These are phyloP conservation scores for Phengaris arion DNA, from an alignment of 2,888 invertebrate species.

Conservation along the genomic window DNA sequence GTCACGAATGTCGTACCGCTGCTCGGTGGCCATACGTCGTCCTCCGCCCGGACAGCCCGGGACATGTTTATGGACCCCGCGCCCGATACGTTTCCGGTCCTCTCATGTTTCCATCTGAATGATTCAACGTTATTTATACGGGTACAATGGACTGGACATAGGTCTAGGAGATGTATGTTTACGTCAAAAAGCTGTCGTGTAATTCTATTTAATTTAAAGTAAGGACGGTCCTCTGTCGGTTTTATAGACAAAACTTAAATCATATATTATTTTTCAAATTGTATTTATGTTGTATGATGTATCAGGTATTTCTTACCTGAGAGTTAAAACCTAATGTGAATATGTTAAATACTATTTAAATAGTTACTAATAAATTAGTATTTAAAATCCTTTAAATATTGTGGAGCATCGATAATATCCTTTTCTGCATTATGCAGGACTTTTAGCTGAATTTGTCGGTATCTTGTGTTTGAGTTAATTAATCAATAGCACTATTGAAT, in stretches of 20 bases:
- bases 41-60: constrained; percentile 16
- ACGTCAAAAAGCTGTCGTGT: constrained; percentile 21
- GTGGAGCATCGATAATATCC: no score
- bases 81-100: constrained; percentile 36
- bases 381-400: no score
- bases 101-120: constrained; percentile 29
- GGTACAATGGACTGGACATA: constrained; percentile 13
- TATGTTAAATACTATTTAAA: no score
- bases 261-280: neutral
- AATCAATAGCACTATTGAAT: no score
- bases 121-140: constrained; percentile 28
- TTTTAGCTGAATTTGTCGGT: no score
- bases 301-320: neutral
- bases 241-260: neutral
- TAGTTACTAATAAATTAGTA: no score
- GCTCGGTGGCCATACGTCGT: constrained; percentile 43
- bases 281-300: neutral
- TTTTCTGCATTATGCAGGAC: no score
- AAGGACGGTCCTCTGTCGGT: constrained; percentile 8
- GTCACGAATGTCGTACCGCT: constrained; percentile 59
- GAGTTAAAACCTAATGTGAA: neutral
- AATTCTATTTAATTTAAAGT: constrained; percentile 20
- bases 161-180: constrained; percentile 10
- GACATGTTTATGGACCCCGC: constrained; percentile 37
- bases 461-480: no score